Evolutionary conservation across 2,888 invertebrate genomes (phyloP), one percentile per base, ranked within the genome.

Genomic region (Zootermopsis nevadensis): DNA sequence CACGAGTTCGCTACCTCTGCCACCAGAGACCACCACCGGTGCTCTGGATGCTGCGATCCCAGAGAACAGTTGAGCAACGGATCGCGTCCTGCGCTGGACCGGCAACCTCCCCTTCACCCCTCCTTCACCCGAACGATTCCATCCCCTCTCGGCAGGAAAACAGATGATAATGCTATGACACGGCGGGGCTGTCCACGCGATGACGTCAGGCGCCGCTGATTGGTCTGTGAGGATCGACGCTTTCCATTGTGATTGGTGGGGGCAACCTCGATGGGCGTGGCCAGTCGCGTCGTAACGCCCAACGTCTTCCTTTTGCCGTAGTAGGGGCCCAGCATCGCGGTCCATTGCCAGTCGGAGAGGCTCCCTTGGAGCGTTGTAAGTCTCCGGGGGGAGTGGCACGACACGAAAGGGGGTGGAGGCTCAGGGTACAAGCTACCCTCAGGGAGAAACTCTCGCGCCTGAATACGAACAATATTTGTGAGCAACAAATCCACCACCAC

Each of bases 361-460:
- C 69, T 69, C 69, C 69, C 69, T 33, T n/a, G 69, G 74, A 74
- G 74, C 35, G 24, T 35, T 35, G 22, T n/a, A n/a, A 38, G 74
- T 74, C 88, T 88, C 92, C 90, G 90, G 91, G 88, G 86, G 88
- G 88, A 87, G 87, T 91, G 90, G 89, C 90, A 90, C 90, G 89
- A 90, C 83, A 66, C 80, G 80, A 83, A 82, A 74, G 82, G 81
- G 82, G 82, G 84, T 80, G 84, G 85, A 85, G 83, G 85, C 66
- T 83, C 81, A 80, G 90, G 90, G 90, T 90, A 90, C 90, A 89
- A 89, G 90, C 53, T 80, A 84, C 80, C 84, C 82, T 83, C 86
- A 91, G 91, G 91, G 89, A 88, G 86, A 86, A 86, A 88, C 48
- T 38, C 66, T 80, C 66, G 80, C 66, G 67, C 67, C 80, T 60